phyloP scores from a whole-genome alignment of 2,113 vertebrate genomes.

The Synodontis membranacea region DNA sequence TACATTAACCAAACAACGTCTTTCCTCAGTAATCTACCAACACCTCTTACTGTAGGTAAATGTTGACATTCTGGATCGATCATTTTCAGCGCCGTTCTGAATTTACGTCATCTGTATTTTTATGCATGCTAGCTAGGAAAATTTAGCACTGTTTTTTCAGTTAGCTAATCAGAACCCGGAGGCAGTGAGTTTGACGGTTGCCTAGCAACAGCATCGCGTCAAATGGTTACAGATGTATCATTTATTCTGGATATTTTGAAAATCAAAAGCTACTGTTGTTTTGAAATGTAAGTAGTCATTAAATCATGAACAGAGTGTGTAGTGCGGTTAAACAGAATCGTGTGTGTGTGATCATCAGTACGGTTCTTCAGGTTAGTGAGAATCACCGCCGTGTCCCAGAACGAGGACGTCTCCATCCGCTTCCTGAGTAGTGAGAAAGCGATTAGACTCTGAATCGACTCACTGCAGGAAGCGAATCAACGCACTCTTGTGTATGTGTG shows the following conservation, averaged over 20 bases:
- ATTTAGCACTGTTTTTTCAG: background rate
- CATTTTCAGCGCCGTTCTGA: background rate
- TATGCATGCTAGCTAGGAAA: background rate
- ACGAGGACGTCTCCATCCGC: background rate
- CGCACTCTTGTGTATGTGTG: too few species aligned
- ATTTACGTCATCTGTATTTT: background rate
- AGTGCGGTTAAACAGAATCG: background rate
- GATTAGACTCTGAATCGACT: background rate
- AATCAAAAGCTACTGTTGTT: background rate
- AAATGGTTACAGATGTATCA: background rate
- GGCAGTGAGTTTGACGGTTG: background rate
- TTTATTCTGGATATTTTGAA: background rate
- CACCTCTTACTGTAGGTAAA: background rate
- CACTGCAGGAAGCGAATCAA: background rate
- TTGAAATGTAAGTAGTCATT: background rate
- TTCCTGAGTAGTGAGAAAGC: background rate
- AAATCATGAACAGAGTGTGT: background rate
- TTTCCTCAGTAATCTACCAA: background rate
- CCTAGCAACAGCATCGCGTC: background rate
- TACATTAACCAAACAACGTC: rapidly evolving
- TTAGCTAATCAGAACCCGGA: background rate
- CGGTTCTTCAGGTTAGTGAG: background rate
- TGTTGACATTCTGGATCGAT: background rate
- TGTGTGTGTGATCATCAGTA: background rate
- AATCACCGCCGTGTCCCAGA: background rate